Conservation (phyloP, 2,888 invertebrate species). For the Hirtodrosophila alboralis region DNA sequence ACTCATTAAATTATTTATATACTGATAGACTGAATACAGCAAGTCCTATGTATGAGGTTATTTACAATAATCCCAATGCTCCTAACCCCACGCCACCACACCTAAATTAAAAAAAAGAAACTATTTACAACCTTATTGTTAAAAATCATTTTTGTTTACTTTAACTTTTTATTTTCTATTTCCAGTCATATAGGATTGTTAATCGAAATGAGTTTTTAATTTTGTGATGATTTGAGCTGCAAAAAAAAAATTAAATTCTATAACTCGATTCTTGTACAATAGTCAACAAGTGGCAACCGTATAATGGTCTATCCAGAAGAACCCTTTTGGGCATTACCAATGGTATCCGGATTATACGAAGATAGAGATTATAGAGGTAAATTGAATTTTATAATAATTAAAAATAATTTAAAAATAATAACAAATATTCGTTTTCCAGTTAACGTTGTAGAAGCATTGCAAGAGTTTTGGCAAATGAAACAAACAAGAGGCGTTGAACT, state of each 20-base stretch:
- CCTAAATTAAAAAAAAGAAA: too few relatives aligned
- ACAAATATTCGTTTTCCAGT: conserved; percentile 85
- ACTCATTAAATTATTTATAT: too few relatives aligned
- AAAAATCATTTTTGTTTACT: too few relatives aligned
- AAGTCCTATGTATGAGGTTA: too few relatives aligned
- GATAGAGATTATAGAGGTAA: conserved; percentile 84
- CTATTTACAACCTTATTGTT: too few relatives aligned
- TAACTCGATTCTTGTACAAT: conserved; percentile 34
- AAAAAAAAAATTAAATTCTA: conserved; percentile 7
- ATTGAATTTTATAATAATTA: conserved; percentile 8
- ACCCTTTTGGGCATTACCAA: conserved; percentile 84
- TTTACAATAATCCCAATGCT: too few relatives aligned
- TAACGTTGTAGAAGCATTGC: conserved; percentile 97
- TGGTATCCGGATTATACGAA: conserved; percentile 83
- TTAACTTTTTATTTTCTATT: not conserved
- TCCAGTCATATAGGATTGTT: conserved; percentile 15
- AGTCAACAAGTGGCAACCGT: conserved; percentile 33
- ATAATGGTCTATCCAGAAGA: conserved; percentile 84
- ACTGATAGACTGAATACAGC: too few relatives aligned
- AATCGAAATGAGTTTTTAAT: conserved; percentile 20
- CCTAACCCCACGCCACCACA: too few relatives aligned
- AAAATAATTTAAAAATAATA: not conserved
- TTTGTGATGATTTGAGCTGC: conserved; percentile 47
- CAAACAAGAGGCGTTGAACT: conserved; percentile 93
- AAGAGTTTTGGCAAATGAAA: conserved; percentile 99